Conservation (phyloP, 2,797 vertebrate species). For the Brotula barbata region DNA sequence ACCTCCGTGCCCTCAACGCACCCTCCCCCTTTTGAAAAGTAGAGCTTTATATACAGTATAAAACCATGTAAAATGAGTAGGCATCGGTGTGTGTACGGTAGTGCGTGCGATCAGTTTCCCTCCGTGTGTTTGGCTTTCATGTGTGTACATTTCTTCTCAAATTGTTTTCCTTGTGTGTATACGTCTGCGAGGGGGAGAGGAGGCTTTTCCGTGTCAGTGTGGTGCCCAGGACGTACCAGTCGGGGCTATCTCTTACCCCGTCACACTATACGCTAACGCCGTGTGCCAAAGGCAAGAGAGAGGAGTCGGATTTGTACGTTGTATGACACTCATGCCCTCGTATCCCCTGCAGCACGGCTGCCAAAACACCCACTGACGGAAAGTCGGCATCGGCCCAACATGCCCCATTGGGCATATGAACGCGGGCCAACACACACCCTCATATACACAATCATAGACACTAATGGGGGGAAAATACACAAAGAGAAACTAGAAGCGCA, state of each 20-base stretch:
- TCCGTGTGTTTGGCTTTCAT: slow-evolving; percentile 4
- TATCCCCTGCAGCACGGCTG: slow-evolving; percentile 16
- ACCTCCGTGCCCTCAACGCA: slow-evolving; percentile 20
- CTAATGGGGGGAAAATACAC: slow-evolving; percentile 18
- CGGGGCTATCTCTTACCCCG: slow-evolving; percentile 50
- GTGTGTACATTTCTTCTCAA: neutral
- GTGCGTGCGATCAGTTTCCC: slow-evolving; percentile 25
- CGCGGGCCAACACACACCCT: slow-evolving; percentile 9
- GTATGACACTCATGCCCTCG: slow-evolving; percentile 35
- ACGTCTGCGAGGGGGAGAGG: slow-evolving; percentile 20
- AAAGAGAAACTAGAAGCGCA: slow-evolving; percentile 41
- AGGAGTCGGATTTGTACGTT: slow-evolving; percentile 40
- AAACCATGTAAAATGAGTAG: slow-evolving; percentile 39
- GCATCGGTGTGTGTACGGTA: slow-evolving; percentile 10
- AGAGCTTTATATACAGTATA: slow-evolving; percentile 23
- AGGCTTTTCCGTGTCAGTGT: slow-evolving; percentile 17
- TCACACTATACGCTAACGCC: slow-evolving; percentile 46
- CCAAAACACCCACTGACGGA: slow-evolving; percentile 57
- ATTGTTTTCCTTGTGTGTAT: neutral
- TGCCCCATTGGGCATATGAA: slow-evolving; percentile 29
- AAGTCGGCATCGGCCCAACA: slow-evolving; percentile 51
- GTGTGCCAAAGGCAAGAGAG: slow-evolving; percentile 42
- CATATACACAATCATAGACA: slow-evolving; percentile 14
- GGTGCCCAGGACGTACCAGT: slow-evolving; percentile 36
- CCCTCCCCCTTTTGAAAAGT: slow-evolving; percentile 1